Evolutionary conservation across 2,113 vertebrate species (phyloP).

Genomic region (Colistium nudipinnis): DNA sequence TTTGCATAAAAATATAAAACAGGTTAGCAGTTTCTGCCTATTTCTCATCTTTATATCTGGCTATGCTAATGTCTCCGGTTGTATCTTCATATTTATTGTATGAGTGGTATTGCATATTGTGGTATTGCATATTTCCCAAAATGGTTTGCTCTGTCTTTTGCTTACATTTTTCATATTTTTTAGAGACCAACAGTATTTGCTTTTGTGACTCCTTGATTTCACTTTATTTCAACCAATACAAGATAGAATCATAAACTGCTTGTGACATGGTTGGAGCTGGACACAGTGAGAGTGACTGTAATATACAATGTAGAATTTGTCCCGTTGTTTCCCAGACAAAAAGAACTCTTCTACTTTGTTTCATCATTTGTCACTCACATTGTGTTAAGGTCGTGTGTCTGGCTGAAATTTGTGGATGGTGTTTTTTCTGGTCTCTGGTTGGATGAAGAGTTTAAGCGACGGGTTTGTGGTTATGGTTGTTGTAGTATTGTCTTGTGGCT

Average conservation of each 20-base stretch:
- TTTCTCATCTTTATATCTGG: background rate
- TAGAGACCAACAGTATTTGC: background rate
- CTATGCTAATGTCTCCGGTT: background rate
- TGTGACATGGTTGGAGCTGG: slow-evolving; percentile 12
- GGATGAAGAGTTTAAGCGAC: slow-evolving; percentile 12
- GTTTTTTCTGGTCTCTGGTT: slow-evolving; percentile 38
- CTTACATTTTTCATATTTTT: background rate
- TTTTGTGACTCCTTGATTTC: background rate
- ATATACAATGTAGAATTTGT: slow-evolving; percentile 32
- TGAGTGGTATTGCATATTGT: too few relatives aligned
- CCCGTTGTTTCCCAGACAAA: background rate
- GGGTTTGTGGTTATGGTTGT: slow-evolving; percentile 34
- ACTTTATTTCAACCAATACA: slow-evolving; percentile 25
- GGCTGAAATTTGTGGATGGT: slow-evolving; percentile 34
- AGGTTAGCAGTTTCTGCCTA: background rate
- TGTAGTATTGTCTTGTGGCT: slow-evolving; percentile 34
- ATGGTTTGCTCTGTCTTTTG: background rate
- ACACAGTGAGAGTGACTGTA: slow-evolving; percentile 47
- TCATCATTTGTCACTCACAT: slow-evolving; percentile 32
- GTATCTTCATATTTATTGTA: background rate
- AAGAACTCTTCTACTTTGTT: slow-evolving; percentile 49
- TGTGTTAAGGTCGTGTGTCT: slow-evolving; percentile 39
- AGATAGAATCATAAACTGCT: slow-evolving; percentile 55
- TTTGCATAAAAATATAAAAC: background rate
- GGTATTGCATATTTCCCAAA: background rate